These are phyloP conservation scores for Sebastes goodei DNA, from an alignment of 2,797 vertebrate genomes.

Conservation along the genomic window DNA sequence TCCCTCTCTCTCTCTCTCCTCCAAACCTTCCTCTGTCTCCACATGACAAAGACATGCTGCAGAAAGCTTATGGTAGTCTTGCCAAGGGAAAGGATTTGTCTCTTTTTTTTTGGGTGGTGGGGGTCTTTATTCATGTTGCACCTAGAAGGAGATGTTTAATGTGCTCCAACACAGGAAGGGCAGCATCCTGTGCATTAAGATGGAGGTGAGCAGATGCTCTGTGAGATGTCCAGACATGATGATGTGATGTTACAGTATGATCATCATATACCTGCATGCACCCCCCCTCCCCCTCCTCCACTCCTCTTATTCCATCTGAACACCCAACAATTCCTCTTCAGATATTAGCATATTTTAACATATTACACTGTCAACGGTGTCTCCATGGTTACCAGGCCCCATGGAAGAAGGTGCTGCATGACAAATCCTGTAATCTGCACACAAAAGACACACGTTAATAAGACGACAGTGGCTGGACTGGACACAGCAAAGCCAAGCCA, in stretches of 20 bases:
- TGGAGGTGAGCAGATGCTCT: slow-evolving; percentile 21
- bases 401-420: slow-evolving; percentile 44
- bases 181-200: slow-evolving; percentile 35
- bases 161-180: slow-evolving; percentile 2
- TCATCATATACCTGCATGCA: slow-evolving; percentile 29
- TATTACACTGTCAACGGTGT: slow-evolving; percentile 46
- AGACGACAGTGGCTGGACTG: slow-evolving; percentile 35
- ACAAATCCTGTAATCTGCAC: slow-evolving; percentile 2
- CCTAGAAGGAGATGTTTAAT: background rate
- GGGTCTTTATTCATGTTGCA: slow-evolving; percentile 14
- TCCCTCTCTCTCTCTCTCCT: slow-evolving; percentile 63
- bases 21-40: slow-evolving; percentile 34
- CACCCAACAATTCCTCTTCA: slow-evolving; percentile 8
- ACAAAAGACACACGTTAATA: slow-evolving; percentile 10
- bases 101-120: background rate
- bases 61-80: slow-evolving; percentile 42
- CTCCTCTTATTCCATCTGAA: background rate
- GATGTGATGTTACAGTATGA: slow-evolving; percentile 11
- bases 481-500: background rate
- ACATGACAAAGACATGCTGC: slow-evolving; percentile 72
- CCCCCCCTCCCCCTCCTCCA: background rate
- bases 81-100: slow-evolving; percentile 2
- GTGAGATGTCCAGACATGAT: slow-evolving; percentile 39
- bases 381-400: slow-evolving; percentile 69
- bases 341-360: slow-evolving; percentile 52